Evolutionary conservation across 2,797 vertebrate genomes (phyloP).

Genomic region (Fistularia tabacaria): DNA sequence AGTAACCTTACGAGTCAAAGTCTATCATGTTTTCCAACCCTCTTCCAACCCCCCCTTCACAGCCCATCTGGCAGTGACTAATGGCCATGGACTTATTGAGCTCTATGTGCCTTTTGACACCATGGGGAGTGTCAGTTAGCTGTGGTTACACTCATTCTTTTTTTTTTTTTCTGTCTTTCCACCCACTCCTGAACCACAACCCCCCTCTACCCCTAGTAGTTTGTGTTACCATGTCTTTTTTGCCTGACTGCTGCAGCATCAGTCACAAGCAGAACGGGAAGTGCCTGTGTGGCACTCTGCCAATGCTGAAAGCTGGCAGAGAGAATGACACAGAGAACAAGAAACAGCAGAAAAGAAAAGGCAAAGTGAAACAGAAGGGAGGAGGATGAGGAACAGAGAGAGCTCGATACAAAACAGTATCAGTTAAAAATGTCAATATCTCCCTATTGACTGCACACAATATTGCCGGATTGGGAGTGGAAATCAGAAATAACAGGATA

Average conservation of each 20-base stretch:
- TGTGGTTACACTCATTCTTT: constrained; percentile 42
- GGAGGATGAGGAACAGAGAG: not conserved
- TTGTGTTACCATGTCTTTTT: constrained; percentile 33
- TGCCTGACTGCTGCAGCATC: constrained; percentile 57
- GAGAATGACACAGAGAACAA: constrained; percentile 54
- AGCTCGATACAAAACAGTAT: constrained; percentile 51
- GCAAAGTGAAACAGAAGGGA: constrained; percentile 18
- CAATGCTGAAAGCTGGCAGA: constrained; percentile 72
- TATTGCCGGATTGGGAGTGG: constrained; percentile 14
- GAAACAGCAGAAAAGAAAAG: constrained; percentile 38
- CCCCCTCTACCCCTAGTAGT: constrained; percentile 20
- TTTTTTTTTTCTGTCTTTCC: constrained; percentile 2
- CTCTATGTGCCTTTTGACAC: constrained; percentile 65
- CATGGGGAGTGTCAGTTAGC: constrained; percentile 55
- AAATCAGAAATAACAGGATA: no score
- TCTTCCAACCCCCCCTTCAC: constrained; percentile 46
- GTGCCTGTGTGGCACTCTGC: constrained; percentile 57
- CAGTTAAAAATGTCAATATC: constrained; percentile 54
- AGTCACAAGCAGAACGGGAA: constrained; percentile 58
- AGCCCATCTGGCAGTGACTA: constrained; percentile 77
- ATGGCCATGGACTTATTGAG: constrained; percentile 69
- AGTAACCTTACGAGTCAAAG: constrained; percentile 38
- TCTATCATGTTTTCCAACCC: constrained; percentile 63
- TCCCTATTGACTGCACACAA: constrained; percentile 33
- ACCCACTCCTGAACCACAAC: constrained; percentile 3